Evolutionary conservation across 2,888 invertebrate species (phyloP).

Genomic region (Tetanocera ferruginea): DNA sequence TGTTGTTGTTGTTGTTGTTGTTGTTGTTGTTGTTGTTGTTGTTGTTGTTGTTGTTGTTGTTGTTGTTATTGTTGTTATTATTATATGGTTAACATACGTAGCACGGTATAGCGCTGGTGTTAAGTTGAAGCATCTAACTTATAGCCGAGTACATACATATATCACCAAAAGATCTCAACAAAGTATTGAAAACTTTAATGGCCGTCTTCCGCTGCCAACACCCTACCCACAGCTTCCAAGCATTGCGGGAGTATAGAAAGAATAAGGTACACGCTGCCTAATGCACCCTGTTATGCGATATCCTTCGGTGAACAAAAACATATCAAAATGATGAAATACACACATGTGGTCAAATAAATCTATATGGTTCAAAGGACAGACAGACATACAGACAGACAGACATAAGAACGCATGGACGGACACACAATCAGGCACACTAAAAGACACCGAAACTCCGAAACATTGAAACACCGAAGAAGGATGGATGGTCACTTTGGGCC

Average conservation of each 20-base stretch:
- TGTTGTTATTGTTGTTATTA: no score
- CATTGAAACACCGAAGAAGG: neutral
- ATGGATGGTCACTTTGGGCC: conserved; percentile 43
- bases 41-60: neutral
- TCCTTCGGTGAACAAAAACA: conserved; percentile 6
- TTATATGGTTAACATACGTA: no score
- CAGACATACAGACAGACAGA: neutral
- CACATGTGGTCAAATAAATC: conserved; percentile 23
- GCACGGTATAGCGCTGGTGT: neutral
- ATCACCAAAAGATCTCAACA: neutral
- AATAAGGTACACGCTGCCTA: neutral
- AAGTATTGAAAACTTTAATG: conserved; percentile 22
- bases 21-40: neutral
- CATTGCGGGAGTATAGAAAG: no score
- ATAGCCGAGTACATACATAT: neutral
- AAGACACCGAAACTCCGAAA: neutral
- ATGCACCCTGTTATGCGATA: conserved; percentile 11
- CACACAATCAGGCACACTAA: neutral
- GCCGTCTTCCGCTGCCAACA: neutral
- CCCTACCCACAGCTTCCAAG: neutral
- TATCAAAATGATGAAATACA: conserved; percentile 19
- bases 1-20: neutral
- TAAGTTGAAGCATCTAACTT: neutral
- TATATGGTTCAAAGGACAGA: neutral
- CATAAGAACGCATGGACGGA: neutral